A percentile compares a stretch with the other conserved stretches of the same genome.
Evolutionary conservation across 2,113 vertebrate genomes (phyloP).

Genomic region (Triplophysa siluroides): DNA sequence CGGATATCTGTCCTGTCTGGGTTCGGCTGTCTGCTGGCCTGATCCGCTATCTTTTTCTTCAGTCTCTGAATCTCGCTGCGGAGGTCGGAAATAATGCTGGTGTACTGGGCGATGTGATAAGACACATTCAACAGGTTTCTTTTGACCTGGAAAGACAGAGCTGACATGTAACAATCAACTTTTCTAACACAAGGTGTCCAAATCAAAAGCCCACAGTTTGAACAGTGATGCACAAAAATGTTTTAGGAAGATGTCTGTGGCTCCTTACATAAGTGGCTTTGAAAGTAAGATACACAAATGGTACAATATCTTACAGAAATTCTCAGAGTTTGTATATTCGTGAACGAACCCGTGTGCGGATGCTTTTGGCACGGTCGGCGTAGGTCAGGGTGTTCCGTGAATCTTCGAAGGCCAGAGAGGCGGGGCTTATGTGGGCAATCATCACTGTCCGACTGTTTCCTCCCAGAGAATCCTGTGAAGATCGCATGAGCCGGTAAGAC

Average conservation of each 20-base stretch:
- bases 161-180: background rate
- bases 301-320: too few relatives aligned
- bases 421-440: conserved; percentile 94
- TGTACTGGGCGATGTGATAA: conserved; percentile 89
- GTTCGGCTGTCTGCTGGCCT: conserved; percentile 66
- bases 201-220: too few relatives aligned
- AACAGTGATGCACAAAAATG: too few relatives aligned
- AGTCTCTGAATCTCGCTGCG: conserved; percentile 83
- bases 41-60: conserved; percentile 81
- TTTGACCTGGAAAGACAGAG: conserved; percentile 78
- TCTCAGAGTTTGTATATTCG: background rate
- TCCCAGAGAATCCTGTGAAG: conserved; percentile 83
- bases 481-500: background rate
- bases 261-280: too few relatives aligned
- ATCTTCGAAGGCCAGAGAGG: conserved; percentile 87
- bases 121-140: conserved; percentile 85
- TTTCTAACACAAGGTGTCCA: too few relatives aligned
- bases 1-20: conserved; percentile 74
- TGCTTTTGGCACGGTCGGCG: conserved; percentile 88
- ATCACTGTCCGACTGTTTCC: conserved; percentile 91
- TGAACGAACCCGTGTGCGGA: conserved; percentile 81
- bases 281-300: too few relatives aligned
- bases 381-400: conserved; percentile 89
- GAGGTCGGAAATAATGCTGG: conserved; percentile 85
- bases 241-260: too few relatives aligned